Evolutionary conservation across 2,797 vertebrate species (phyloP).

Genomic region (Numenius phaeopus): DNA sequence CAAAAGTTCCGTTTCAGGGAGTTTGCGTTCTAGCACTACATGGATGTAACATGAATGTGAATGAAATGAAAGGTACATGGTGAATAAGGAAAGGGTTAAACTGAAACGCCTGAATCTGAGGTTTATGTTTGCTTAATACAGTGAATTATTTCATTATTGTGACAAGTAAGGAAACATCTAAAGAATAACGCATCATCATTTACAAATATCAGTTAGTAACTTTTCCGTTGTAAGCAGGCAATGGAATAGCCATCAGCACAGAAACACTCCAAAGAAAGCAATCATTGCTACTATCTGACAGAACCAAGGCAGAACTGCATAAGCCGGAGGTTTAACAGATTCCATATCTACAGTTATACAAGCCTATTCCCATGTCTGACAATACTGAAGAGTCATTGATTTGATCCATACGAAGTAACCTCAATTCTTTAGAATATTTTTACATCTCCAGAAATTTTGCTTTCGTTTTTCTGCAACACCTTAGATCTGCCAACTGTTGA

Average conservation of each 20-base stretch:
- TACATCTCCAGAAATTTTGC: neutral
- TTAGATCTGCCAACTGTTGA: neutral
- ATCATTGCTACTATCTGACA: neutral
- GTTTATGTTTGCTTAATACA: neutral
- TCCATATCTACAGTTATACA: slow-evolving; percentile 42
- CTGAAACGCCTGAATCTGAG: neutral
- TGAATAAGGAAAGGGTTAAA: neutral
- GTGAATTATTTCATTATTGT: neutral
- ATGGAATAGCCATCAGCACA: neutral
- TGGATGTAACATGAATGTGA: neutral
- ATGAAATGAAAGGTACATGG: neutral
- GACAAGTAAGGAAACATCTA: neutral
- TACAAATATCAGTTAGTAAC: neutral
- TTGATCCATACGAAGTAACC: neutral
- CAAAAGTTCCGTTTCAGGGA: neutral
- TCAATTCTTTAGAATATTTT: neutral
- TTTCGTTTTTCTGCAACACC: neutral
- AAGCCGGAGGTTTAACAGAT: neutral
- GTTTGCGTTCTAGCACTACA: neutral
- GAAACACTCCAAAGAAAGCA: neutral
- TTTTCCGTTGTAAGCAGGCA: neutral
- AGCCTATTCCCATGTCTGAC: neutral
- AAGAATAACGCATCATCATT: neutral
- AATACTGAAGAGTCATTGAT: neutral
- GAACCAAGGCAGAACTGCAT: neutral